These are phyloP conservation scores for Lagocephalus sceleratus DNA, from an alignment of 2,797 vertebrate species.

Conservation along the genomic window DNA sequence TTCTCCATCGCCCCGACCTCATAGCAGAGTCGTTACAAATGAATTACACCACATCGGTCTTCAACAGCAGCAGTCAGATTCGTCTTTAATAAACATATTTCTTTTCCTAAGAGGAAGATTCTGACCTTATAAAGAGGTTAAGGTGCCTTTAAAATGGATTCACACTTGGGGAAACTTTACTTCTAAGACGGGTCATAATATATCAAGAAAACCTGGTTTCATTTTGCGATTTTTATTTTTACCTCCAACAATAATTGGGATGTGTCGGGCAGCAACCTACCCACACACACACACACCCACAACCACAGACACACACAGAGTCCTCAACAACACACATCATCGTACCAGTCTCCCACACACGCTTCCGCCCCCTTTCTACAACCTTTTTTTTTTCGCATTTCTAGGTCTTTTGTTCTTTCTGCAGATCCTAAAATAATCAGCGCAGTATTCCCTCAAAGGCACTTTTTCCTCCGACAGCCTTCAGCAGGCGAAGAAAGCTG, in stretches of 20 bases:
- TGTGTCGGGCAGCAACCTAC: constrained; percentile 43
- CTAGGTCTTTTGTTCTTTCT: constrained; percentile 32
- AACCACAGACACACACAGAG: constrained; percentile 23
- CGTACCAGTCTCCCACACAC: constrained; percentile 45
- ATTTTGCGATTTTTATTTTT: background rate
- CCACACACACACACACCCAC: constrained; percentile 23
- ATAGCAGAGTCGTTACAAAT: background rate
- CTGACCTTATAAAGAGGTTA: no score
- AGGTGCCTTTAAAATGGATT: no score
- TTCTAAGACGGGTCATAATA: background rate
- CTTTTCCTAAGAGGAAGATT: no score
- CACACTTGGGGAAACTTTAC: no score
- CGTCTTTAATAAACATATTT: no score
- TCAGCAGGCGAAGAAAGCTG: background rate
- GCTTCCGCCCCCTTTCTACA: constrained; percentile 21
- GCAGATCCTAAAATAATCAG: constrained; percentile 36
- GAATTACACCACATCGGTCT: no score
- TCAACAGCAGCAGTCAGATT: no score
- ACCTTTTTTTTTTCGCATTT: constrained; percentile 24
- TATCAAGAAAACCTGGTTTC: background rate
- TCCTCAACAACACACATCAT: constrained; percentile 34
- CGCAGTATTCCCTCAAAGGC: constrained; percentile 21
- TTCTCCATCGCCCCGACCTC: background rate
- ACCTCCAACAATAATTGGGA: constrained; percentile 38
- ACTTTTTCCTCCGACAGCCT: constrained; percentile 12